phyloP scores from a whole-genome alignment of 2,888 invertebrate genomes.

The Rhingia rostrata region DNA sequence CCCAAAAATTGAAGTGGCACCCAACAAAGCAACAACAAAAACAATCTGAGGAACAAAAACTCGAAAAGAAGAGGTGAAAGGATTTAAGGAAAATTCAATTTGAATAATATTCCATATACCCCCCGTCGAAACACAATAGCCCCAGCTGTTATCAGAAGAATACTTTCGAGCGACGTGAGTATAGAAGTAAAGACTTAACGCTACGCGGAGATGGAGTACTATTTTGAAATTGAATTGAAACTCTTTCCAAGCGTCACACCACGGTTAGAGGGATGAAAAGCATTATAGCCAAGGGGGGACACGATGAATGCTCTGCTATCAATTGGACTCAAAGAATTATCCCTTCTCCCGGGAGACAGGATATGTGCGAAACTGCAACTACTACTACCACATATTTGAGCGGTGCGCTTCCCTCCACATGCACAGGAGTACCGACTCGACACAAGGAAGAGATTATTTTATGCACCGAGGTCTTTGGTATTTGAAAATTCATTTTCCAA shows the following conservation, averaged over 20 bases:
- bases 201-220: conserved; percentile 44
- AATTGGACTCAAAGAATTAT: conserved; percentile 71
- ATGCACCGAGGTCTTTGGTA: conserved; percentile 57
- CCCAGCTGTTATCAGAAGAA: conserved; percentile 49
- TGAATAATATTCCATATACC: conserved; percentile 57
- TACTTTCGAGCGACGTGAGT: conserved; percentile 32
- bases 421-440: conserved; percentile 16
- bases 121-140: conserved; percentile 37
- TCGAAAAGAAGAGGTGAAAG: conserved; percentile 26
- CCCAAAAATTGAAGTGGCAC: conserved; percentile 21
- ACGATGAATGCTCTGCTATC: conserved; percentile 37
- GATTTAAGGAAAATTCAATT: conserved; percentile 68
- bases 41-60: conserved; percentile 3
- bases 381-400: not conserved
- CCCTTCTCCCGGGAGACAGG: conserved; percentile 9
- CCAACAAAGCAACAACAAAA: conserved; percentile 10
- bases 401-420: not conserved
- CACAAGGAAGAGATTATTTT: conserved; percentile 64
- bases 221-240: conserved; percentile 70
- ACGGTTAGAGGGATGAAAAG: conserved; percentile 14
- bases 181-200: conserved; percentile 56
- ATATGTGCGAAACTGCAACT: conserved; percentile 37
- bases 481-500: conserved; percentile 65
- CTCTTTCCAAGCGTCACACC: conserved; percentile 15
- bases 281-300: not conserved